Base-by-base conservation (phyloP, 2,113 vertebrate genomes). In the Thalassoma bifasciatum region DNA sequence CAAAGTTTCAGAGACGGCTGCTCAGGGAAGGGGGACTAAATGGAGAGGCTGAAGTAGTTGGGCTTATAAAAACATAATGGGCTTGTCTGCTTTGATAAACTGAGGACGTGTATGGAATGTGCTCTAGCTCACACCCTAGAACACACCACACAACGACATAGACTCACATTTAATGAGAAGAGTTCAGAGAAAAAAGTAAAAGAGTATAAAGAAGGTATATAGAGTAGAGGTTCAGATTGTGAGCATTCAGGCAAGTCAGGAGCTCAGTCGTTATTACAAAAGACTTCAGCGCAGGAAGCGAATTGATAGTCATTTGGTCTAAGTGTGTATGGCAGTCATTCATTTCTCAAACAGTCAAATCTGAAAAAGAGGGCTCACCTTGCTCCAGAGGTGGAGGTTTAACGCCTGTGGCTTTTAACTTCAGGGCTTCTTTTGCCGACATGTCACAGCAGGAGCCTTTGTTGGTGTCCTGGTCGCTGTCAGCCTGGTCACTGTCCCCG, bases 381-480 rank as follows among this genome's bases (percentile, higher is more conserved):
- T 97, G 97, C 89, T 98, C 97, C 83, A 96, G 88, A 66, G 96
- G 97, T 60, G 97, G 97, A 80, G 96, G 96, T 94, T 97, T 98
- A 85, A 96, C 91, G 72, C 98, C 95, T 68, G 96, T 94, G 40
- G 97, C 96, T 95, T 99, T 99, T 94, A 99, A 94, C 94, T 99
- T 99, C 89, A 99, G 97, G 79, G 98, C 97, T 85, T 99, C 98
- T 90, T 98, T 99, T 91, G 98, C 98, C 81, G 97, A 98, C 98
- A 99, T 99, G 91, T 99, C 98, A 82, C 97, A 99, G 95, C 97
- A 99, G 90, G 98, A 99, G 92, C 98, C 98, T 95, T 98, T 99
- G 95, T 99, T 99, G 92, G 98, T 99, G 95, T 99, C 98, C 94
- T 99, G 98, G 95, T 99, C 98, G 83, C 98, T 99, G 95, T 99